Conservation (phyloP, 2,113 vertebrate genomes). For the Ciconia boyciana region DNA sequence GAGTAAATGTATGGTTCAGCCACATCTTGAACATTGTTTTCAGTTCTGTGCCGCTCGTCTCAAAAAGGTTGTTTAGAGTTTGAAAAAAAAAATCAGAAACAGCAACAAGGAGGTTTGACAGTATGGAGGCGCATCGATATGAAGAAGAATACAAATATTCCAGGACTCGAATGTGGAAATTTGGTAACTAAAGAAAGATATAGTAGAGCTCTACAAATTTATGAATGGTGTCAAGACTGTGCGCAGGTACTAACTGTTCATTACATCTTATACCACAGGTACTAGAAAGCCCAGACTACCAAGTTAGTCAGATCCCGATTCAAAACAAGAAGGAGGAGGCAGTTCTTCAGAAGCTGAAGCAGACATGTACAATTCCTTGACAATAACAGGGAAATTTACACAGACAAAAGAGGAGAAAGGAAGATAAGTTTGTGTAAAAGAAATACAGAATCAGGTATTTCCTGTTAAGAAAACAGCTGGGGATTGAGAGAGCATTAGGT, state of each 20-base stretch:
- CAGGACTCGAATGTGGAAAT: background rate
- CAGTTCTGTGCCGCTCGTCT: background rate
- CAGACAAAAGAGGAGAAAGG: background rate
- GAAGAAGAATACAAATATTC: background rate
- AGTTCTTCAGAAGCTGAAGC: background rate
- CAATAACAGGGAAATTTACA: fast-evolving
- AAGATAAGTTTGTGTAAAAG: background rate
- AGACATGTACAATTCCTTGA: background rate
- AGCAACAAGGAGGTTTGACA: background rate
- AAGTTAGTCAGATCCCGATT: background rate
- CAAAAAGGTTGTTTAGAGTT: background rate
- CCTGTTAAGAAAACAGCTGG: background rate
- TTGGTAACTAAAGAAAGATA: background rate
- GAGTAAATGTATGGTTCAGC: background rate
- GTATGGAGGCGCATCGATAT: background rate
- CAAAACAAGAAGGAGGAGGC: background rate
- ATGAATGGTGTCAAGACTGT: background rate
- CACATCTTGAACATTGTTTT: background rate
- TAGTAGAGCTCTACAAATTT: background rate
- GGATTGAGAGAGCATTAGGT: background rate
- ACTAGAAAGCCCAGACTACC: background rate
- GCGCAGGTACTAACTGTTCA: background rate
- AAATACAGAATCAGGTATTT: background rate
- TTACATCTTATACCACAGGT: background rate
- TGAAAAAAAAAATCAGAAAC: background rate